phyloP scores from a whole-genome alignment of 2,113 vertebrate genomes.

The Eira barbara region DNA sequence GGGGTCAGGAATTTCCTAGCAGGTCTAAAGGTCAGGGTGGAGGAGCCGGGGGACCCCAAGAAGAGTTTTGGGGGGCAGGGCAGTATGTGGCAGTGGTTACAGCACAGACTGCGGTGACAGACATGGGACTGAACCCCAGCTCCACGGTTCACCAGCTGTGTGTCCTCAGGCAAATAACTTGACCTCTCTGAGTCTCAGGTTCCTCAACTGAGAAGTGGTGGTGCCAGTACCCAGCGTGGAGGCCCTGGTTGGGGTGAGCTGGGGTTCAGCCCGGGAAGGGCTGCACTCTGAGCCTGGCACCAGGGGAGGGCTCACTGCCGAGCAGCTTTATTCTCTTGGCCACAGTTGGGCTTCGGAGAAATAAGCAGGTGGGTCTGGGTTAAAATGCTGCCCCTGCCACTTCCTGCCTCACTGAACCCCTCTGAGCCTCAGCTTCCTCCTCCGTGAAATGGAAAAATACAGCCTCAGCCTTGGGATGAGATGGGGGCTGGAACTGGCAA shows the following conservation, averaged over 20 bases:
- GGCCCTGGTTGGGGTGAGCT: neutral
- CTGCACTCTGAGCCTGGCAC: neutral
- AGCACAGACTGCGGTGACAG: neutral
- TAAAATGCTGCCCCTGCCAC: neutral
- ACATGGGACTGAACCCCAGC: neutral
- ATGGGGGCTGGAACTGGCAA: too few relatives aligned
- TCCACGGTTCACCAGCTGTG: neutral
- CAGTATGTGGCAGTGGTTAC: neutral
- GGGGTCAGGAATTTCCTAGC: neutral
- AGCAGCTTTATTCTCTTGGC: neutral
- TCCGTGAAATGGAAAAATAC: too few relatives aligned
- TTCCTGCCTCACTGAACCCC: neutral
- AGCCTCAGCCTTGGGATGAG: too few relatives aligned
- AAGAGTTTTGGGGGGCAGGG: neutral
- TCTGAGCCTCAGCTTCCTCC: neutral
- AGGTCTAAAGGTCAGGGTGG: neutral
- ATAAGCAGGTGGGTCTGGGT: too few relatives aligned
- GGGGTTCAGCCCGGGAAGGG: neutral
- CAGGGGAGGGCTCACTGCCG: neutral
- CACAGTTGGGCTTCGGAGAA: too few relatives aligned
- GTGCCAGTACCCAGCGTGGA: rapidly evolving
- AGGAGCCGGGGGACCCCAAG: neutral
- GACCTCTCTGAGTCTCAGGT: neutral
- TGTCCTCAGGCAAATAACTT: neutral
- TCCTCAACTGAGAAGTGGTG: neutral